Evolutionary conservation across 2,113 vertebrate species (phyloP).

Genomic region (Tyrannus savana): DNA sequence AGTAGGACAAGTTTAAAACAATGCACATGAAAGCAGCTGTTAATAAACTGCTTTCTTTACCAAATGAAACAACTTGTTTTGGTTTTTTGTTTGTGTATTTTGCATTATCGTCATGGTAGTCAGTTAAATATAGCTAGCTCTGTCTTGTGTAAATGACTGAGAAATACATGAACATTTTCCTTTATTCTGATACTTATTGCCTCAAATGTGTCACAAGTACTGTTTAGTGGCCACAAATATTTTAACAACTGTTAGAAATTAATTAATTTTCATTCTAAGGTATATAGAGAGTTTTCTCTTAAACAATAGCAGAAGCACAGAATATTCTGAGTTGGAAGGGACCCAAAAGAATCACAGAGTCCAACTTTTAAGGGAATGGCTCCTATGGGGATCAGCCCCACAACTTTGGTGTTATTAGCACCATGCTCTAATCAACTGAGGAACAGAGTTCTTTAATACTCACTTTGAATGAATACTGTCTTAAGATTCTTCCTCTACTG

Average conservation of each 20-base stretch:
- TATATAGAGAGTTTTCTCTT: background rate
- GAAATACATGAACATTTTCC: background rate
- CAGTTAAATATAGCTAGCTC: background rate
- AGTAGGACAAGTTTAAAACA: background rate
- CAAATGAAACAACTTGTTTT: background rate
- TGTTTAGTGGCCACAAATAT: background rate
- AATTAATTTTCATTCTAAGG: background rate
- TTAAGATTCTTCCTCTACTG: background rate
- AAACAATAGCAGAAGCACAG: background rate
- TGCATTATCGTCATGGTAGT: background rate
- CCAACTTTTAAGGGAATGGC: background rate
- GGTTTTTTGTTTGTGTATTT: background rate
- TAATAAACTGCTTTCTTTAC: background rate
- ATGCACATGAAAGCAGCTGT: background rate
- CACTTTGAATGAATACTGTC: background rate
- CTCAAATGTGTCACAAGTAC: background rate
- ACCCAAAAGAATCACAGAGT: background rate
- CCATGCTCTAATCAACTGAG: background rate
- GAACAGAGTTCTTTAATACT: background rate
- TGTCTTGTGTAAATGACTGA: background rate
- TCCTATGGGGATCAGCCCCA: background rate
- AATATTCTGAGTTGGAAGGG: background rate
- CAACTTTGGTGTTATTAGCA: background rate
- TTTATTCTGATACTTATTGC: background rate
- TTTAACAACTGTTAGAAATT: background rate